Percentiles rank a stretch among this genome's conserved stretches.
These are phyloP conservation scores for Pycnonotus jocosus DNA, from an alignment of 2,113 vertebrate genomes.

Conservation along the genomic window DNA sequence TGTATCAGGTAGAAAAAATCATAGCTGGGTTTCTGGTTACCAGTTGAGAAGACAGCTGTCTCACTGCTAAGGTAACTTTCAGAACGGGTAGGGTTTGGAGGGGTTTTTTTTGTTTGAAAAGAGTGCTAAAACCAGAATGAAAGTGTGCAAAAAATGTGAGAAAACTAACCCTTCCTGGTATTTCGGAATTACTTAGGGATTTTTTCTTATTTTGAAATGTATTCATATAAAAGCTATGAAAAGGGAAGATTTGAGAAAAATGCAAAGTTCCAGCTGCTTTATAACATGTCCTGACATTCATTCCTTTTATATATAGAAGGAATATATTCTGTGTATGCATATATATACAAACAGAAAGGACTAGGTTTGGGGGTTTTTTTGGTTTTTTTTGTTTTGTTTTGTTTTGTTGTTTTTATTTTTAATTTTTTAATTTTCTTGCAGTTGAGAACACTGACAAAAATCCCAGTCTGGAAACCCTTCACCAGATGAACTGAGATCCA, in stretches of 20 bases:
- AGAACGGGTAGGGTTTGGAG: background rate
- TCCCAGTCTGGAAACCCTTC: background rate
- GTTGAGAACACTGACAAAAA: background rate
- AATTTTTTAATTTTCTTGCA: background rate
- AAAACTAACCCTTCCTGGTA: background rate
- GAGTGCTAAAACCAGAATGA: background rate
- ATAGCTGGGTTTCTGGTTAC: background rate
- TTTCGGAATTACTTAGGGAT: background rate
- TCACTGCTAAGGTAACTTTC: background rate
- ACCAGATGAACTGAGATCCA: background rate
- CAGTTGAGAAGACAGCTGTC: background rate
- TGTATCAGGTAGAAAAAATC: background rate
- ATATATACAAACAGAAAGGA: background rate
- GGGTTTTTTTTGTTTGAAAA: background rate
- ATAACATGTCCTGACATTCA: background rate
- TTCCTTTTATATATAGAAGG: background rate
- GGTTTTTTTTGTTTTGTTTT: too few species aligned
- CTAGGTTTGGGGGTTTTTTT: accelerated
- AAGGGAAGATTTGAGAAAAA: background rate
- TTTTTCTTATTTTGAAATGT: background rate
- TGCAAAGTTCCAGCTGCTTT: background rate
- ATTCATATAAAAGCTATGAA: background rate
- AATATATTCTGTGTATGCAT: background rate
- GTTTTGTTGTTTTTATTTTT: too few species aligned
- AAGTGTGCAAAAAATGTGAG: background rate